These are phyloP conservation scores for Drosophila aldrichi DNA, from an alignment of 2,888 invertebrate species.

Conservation along the genomic window DNA sequence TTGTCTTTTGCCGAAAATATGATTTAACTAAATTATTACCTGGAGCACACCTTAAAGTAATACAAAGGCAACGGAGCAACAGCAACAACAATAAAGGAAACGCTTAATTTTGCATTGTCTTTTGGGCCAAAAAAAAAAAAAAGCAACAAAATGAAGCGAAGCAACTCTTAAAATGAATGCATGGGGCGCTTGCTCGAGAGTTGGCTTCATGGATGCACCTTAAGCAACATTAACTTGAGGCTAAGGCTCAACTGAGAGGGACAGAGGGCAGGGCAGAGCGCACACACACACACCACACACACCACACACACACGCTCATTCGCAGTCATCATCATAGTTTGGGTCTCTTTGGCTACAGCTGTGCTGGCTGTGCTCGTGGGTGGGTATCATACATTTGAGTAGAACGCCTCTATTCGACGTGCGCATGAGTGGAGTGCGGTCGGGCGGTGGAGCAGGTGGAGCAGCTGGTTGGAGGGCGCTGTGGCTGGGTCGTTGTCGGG, in stretches of 20 bases:
- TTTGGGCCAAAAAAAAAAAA: constrained; percentile 44
- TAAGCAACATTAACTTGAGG: constrained; percentile 46
- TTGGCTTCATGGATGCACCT: constrained; percentile 64
- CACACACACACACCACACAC: constrained; percentile 27
- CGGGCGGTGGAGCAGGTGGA: constrained; percentile 3
- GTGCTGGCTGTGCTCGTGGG: constrained; percentile 80
- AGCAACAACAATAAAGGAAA: constrained; percentile 77
- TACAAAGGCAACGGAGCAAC: constrained; percentile 73
- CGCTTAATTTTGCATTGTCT: constrained; percentile 83
- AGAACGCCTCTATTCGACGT: constrained; percentile 84
- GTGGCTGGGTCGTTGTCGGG: constrained; percentile 59
- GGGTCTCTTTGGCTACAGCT: constrained; percentile 46
- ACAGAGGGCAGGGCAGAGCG: constrained; percentile 38
- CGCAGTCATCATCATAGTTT: constrained; percentile 81
- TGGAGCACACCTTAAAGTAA: constrained; percentile 84
- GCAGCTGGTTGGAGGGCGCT: constrained; percentile 7
- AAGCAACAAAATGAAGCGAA: constrained; percentile 30
- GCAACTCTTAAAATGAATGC: constrained; percentile 65
- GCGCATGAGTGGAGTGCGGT: constrained; percentile 61
- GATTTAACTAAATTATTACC: constrained; percentile 84
- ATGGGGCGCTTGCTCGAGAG: constrained; percentile 61
- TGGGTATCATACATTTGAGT: constrained; percentile 85
- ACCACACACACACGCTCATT: background rate
- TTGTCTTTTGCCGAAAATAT: constrained; percentile 74
- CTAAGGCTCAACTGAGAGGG: constrained; percentile 30